Evolutionary conservation across 1,140 invertebrate species (phyloP).

Genomic region (Panulirus ornatus): DNA sequence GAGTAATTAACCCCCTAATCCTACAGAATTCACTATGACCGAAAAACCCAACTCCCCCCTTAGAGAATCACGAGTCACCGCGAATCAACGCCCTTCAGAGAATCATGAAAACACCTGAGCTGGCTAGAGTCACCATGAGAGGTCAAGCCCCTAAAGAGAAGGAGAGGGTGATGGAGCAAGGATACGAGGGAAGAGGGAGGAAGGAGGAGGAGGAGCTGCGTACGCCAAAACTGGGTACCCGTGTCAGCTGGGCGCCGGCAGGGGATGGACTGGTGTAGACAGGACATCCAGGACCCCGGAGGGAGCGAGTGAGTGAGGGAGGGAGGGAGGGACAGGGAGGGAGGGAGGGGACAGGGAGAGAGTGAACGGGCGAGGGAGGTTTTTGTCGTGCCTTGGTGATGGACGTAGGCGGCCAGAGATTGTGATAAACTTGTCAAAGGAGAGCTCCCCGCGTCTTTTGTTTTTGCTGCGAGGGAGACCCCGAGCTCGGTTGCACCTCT

Average conservation of each 20-base stretch:
- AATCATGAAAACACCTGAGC: too few relatives aligned
- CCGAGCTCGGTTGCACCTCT: conserved; percentile 19
- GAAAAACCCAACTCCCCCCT: too few relatives aligned
- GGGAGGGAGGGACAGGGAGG: neutral
- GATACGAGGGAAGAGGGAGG: neutral
- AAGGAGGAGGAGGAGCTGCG: neutral
- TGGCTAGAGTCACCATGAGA: too few relatives aligned
- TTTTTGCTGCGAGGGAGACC: conserved; percentile 13
- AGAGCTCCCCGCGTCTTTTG: conserved; percentile 13
- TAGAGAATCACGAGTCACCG: too few relatives aligned
- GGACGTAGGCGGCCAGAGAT: conserved; percentile 5
- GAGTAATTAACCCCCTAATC: too few relatives aligned
- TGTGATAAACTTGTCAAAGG: conserved; percentile 43
- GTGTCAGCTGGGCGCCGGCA: conserved; percentile 26
- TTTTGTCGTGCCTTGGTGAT: conserved; percentile 17
- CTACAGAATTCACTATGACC: too few relatives aligned
- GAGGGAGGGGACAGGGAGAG: too few relatives aligned
- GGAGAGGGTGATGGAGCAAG: neutral
- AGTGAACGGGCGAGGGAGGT: neutral
- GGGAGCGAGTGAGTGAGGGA: neutral
- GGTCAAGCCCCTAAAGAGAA: too few relatives aligned
- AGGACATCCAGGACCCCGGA: neutral
- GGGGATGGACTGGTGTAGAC: neutral
- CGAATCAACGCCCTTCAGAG: too few relatives aligned
- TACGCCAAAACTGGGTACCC: neutral